phyloP scores from a whole-genome alignment of 2,797 vertebrate species.

The Acanthornis magna region DNA sequence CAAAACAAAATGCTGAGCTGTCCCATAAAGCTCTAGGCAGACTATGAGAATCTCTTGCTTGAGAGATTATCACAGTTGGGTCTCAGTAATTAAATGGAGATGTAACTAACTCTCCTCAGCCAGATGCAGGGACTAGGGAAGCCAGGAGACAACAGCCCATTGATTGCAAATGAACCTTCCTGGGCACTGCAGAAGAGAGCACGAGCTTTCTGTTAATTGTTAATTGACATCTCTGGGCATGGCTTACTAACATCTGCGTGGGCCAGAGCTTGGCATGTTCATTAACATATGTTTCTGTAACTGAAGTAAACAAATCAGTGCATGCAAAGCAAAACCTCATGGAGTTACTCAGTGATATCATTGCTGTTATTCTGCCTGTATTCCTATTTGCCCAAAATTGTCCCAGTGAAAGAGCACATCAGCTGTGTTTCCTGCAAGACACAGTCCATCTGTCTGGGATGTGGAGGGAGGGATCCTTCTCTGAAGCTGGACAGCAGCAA shows the following conservation, averaged over 20 bases:
- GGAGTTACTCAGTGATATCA: not conserved
- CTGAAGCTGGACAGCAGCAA: not conserved
- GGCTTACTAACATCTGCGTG: not conserved
- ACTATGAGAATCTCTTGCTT: not conserved
- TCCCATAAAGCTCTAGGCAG: not conserved
- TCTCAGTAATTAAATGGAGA: constrained; percentile 13
- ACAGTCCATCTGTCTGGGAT: not conserved
- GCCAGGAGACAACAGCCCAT: not conserved
- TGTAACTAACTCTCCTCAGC: not conserved
- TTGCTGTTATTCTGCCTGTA: not conserved
- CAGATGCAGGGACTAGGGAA: not conserved
- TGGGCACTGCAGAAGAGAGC: not conserved
- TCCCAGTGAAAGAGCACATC: not conserved
- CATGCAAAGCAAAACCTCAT: not conserved
- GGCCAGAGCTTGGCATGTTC: not conserved
- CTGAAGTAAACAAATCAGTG: not conserved
- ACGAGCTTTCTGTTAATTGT: not conserved
- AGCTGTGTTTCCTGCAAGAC: not conserved
- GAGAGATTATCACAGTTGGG: not conserved
- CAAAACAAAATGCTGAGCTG: not conserved
- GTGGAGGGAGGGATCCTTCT: not conserved
- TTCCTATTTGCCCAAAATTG: not conserved
- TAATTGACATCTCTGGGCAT: not conserved
- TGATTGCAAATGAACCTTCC: not conserved
- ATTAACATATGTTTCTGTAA: not conserved